Base-by-base conservation (phyloP, 2,888 invertebrate species). In the Cremastinae sp. region DNA sequence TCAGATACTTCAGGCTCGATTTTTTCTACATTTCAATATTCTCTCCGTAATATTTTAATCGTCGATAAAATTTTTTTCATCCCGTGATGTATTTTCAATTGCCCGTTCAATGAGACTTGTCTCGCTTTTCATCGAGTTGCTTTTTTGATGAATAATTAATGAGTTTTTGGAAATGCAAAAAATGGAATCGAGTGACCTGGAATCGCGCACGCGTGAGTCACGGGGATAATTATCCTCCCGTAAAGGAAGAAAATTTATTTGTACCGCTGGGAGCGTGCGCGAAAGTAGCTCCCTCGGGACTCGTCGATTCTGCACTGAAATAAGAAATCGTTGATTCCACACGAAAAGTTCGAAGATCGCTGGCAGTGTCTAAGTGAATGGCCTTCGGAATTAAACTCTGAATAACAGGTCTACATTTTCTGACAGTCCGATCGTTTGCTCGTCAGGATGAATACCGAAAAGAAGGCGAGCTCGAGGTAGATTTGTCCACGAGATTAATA, bases 201-300 rank as follows among this genome's bases (percentile, higher is more conserved):
- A 28, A 28, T 28, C 28, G 28, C 5, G 28, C 28, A 28, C 28
- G 28, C 5, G 28, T 28, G 28, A 28, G 28, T 2, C 2, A 28
- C 28, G 28, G 28, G 28, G 28, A 5, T 28, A 28, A 28, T 28
- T 28, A 28, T 28, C 5, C 5, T 28, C 28, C 28, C 28, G 28
- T 28, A 28, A 28, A 28, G 28, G 28, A 28, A 28, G 2, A 28
- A 28, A 28, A 3, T 28, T 28, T 28, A 28, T 28, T 28, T 28
- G 28, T 28, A 20, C 37, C 39, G 58, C 68, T 22, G 10, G 28
- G 5, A 28, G 28, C 28, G 28, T 28, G 28, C 56, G 70, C 76
- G 43, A 64, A 69, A 18, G 69, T 58, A 41, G 68, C 49, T 77
- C 70, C 76, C 76, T 39, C 35, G 76, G 65, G 76, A 77, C 51